These are phyloP conservation scores for Telmatherina bonti DNA, from an alignment of 2,797 vertebrate species.

Conservation along the genomic window DNA sequence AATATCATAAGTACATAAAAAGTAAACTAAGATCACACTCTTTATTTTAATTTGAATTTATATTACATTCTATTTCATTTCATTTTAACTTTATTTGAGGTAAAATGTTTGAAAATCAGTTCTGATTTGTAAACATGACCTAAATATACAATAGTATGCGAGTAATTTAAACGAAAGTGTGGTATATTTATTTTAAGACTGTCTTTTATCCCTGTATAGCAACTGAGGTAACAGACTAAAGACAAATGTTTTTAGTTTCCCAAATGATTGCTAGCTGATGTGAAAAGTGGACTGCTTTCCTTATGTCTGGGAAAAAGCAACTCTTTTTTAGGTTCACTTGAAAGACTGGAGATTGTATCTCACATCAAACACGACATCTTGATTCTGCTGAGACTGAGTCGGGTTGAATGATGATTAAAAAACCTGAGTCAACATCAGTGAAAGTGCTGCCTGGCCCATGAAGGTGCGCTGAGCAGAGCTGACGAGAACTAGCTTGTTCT, in stretches of 20 bases:
- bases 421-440: slow-evolving; percentile 34
- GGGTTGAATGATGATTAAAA: slow-evolving; percentile 45
- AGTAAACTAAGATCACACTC: too few species aligned
- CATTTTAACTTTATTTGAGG: too few species aligned
- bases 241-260: slow-evolving; percentile 29
- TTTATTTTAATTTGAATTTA: too few species aligned
- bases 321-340: slow-evolving; percentile 20
- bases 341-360: slow-evolving; percentile 36
- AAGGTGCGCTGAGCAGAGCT: slow-evolving; percentile 34
- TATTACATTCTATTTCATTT: too few species aligned
- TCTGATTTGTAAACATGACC: background rate
- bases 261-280: slow-evolving; percentile 44
- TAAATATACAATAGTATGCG: too few species aligned
- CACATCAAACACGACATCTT: slow-evolving; percentile 38
- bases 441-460: slow-evolving; percentile 49
- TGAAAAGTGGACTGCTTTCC: slow-evolving; percentile 34
- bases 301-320: slow-evolving; percentile 18
- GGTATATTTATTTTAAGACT: background rate
- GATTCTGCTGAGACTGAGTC: slow-evolving; percentile 28
- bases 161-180: background rate
- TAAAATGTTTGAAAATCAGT: background rate
- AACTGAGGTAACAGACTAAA: slow-evolving; percentile 30
- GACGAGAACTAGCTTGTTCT: slow-evolving; percentile 62
- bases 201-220: too few species aligned
- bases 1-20: too few species aligned